Base-by-base conservation (phyloP, 2,113 vertebrate species). In the Proteles cristata region DNA sequence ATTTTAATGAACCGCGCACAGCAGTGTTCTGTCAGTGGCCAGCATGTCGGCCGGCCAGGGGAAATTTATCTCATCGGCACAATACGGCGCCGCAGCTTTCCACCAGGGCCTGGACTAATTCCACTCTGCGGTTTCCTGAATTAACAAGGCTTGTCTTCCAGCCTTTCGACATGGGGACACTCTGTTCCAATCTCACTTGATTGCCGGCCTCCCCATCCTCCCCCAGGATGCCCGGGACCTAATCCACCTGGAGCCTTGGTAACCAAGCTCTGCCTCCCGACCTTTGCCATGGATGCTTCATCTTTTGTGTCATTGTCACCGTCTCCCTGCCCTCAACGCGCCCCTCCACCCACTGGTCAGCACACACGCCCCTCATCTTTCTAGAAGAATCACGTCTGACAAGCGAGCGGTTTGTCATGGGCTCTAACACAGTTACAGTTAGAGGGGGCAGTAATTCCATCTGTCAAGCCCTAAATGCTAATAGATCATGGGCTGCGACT, bases 1-100 rank as follows among this genome's bases (percentile, higher is more conserved):
- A 97, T 98, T 99, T 99, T 99, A 99, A 99, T 99, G 99, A 99
- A 98, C 98, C 97, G 90, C 71, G 94, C 99, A 98, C 99, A 99
- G 98, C 98, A 96, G 99, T 98, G 97, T 97, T 97, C 98, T 98
- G 98, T 99, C 99, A 98, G 96, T 97, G 97, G 96, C 94, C 94
- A 79, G 98, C 93, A 96, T 98, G 95, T 92, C 88, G 94, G 84
- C 93, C 88, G 94, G 95, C 19, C 28, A 97, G 96, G 92, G 98
- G 98, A 98, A 98, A 99, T 98, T 99, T 99, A 99, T 99, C 98
- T 98, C 97, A 26, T 87, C 58, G 93, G 97, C 98, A 98, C 98
- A 98, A 98, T 98, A 95, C 95, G 96, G 50, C 98, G 98, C 87
- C 86, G 63, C 95, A 96, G 96, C 97, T 98, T 98, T 98, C 98